Percentiles rank a stretch among this genome's conserved stretches.
These are phyloP conservation scores for Florisuga fusca DNA, from an alignment of 2,797 vertebrate genomes.

Conservation along the genomic window DNA sequence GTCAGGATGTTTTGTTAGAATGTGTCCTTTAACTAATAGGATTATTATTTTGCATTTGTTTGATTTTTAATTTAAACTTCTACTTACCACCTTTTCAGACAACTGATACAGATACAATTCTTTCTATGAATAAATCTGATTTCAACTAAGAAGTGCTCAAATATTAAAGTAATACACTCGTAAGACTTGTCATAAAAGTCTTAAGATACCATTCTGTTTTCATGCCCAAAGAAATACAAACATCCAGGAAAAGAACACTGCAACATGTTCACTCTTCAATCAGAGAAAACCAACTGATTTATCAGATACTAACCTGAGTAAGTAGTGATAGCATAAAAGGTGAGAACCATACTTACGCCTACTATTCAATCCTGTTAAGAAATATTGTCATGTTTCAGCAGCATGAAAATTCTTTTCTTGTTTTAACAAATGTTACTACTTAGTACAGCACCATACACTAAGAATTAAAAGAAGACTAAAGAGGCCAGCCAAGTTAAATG, in stretches of 20 bases:
- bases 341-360: not conserved
- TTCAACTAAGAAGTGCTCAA: not conserved
- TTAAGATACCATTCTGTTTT: not conserved
- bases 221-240: constrained; percentile 61
- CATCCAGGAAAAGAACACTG: constrained; percentile 23
- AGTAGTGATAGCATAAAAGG: not conserved
- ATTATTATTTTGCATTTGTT: not conserved
- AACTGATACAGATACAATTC: not conserved
- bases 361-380: not conserved
- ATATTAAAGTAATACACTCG: not conserved
- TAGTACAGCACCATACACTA: not conserved
- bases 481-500: not conserved
- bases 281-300: constrained; percentile 42
- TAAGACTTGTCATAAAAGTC: not conserved
- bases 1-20: not conserved
- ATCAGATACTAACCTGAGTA: constrained; percentile 53
- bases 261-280: not conserved
- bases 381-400: not conserved
- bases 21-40: not conserved
- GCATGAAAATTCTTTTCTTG: not conserved
- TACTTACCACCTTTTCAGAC: not conserved
- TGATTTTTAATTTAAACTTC: not conserved
- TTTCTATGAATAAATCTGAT: not conserved
- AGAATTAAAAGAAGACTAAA: not conserved
- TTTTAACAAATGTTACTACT: not conserved